phyloP scores from a whole-genome alignment of 2,888 invertebrate species.

The Volucella zonaria region DNA sequence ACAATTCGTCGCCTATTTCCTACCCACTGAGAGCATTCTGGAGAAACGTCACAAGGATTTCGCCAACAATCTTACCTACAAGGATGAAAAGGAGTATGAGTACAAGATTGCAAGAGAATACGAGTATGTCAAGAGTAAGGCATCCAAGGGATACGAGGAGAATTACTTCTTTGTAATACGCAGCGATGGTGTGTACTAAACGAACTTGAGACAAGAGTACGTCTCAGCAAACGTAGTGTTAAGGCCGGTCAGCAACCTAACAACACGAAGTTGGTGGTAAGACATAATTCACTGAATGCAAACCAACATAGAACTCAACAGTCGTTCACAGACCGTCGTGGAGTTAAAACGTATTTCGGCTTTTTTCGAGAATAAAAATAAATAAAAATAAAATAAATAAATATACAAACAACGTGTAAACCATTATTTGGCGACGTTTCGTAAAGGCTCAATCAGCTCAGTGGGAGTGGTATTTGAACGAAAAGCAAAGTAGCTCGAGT shows the following conservation, averaged over 20 bases:
- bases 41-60: conserved; percentile 93
- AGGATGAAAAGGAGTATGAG: conserved; percentile 96
- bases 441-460: no score
- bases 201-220: conserved; percentile 96
- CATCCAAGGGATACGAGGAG: conserved; percentile 97
- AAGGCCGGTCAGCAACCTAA: conserved; percentile 86
- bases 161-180: conserved; percentile 98
- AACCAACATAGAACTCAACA: conserved; percentile 93
- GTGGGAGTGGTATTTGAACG: no score
- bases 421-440: no score
- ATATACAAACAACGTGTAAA: no score
- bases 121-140: conserved; percentile 99
- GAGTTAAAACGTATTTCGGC: no score
- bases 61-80: conserved; percentile 89
- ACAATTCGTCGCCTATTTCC: conserved; percentile 99
- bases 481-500: no score
- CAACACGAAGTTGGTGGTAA: conserved; percentile 88
- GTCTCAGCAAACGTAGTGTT: conserved; percentile 95
- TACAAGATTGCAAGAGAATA: conserved; percentile 99
- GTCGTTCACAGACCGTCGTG: no score
- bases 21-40: conserved; percentile 96
- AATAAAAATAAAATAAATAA: no score
- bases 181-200: conserved; percentile 96
- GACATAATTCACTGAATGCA: conserved; percentile 93
- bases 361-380: no score